These are phyloP conservation scores for Orchestes rusci DNA, from an alignment of 2,888 invertebrate species.

Conservation along the genomic window DNA sequence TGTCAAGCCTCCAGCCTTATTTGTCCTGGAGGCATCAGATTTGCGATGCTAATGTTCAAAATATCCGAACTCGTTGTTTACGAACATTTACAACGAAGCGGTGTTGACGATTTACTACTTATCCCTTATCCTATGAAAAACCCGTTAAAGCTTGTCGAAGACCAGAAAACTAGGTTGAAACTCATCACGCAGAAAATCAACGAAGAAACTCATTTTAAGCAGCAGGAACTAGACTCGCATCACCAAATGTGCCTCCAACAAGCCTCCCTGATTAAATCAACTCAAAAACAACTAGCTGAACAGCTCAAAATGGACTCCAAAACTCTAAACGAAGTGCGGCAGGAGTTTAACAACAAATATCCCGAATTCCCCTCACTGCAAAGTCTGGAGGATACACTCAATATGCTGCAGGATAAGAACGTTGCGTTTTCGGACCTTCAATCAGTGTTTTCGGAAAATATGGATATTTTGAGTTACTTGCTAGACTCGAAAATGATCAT, in stretches of 20 bases:
- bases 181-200: slow-evolving; percentile 24
- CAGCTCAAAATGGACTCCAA: slow-evolving; percentile 24
- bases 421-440: no score
- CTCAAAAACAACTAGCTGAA: slow-evolving; percentile 22
- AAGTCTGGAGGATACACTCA: slow-evolving; percentile 19
- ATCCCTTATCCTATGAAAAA: no score
- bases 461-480: slow-evolving; percentile 27
- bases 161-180: slow-evolving; percentile 20
- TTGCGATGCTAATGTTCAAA: slow-evolving; percentile 38
- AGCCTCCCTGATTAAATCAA: no score
- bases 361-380: slow-evolving; percentile 21
- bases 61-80: slow-evolving; percentile 37
- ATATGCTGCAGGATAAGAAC: neutral
- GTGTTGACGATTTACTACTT: no score
- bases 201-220: slow-evolving; percentile 23
- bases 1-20: slow-evolving; percentile 39
- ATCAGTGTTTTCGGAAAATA: neutral
- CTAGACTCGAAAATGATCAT: slow-evolving; percentile 22
- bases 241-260: no score
- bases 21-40: slow-evolving; percentile 38
- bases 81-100: slow-evolving; percentile 30
- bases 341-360: slow-evolving; percentile 24
- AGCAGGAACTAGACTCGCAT: slow-evolving; percentile 14
- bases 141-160: neutral
- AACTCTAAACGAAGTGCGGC: slow-evolving; percentile 21